Percentiles rank a stretch among this genome's conserved stretches.
phyloP scores from a whole-genome alignment of 2,113 vertebrate genomes.

The Delphinus delphis region DNA sequence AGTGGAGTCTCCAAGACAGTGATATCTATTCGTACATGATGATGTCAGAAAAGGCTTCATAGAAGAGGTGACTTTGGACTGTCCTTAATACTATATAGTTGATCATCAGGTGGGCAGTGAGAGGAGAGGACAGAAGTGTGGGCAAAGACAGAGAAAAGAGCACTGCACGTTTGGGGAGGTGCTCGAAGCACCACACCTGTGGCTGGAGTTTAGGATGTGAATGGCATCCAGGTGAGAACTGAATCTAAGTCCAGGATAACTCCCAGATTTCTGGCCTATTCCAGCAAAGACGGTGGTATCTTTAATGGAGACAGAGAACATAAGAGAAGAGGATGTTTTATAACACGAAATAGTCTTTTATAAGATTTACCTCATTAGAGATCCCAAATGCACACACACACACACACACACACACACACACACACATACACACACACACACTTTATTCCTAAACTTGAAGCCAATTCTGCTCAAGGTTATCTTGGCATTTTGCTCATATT shows the following conservation, averaged over 20 bases:
- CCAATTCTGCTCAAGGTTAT: background rate
- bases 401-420: background rate
- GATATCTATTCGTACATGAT: background rate
- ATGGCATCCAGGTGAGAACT: background rate
- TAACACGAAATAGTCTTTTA: background rate
- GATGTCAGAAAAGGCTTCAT: background rate
- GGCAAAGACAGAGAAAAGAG: background rate
- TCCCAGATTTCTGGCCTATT: background rate
- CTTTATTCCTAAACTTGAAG: background rate
- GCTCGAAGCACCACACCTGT: rapidly evolving
- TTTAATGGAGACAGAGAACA: background rate
- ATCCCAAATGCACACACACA: background rate
- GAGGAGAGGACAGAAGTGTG: background rate
- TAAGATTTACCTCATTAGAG: background rate
- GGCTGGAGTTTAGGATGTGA: background rate
- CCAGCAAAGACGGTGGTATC: background rate
- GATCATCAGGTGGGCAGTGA: background rate
- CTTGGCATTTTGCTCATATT: background rate
- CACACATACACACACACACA: background rate
- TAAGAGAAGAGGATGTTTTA: background rate
- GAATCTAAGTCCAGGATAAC: background rate
- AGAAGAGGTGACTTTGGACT: background rate
- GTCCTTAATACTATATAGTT: background rate
- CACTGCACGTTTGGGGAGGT: rapidly evolving
- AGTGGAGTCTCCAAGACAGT: background rate